A percentile compares a stretch with the other conserved stretches of the same genome.
Evolutionary conservation across 2,113 vertebrate species (phyloP).

Genomic region (Phyllopteryx taeniolatus): DNA sequence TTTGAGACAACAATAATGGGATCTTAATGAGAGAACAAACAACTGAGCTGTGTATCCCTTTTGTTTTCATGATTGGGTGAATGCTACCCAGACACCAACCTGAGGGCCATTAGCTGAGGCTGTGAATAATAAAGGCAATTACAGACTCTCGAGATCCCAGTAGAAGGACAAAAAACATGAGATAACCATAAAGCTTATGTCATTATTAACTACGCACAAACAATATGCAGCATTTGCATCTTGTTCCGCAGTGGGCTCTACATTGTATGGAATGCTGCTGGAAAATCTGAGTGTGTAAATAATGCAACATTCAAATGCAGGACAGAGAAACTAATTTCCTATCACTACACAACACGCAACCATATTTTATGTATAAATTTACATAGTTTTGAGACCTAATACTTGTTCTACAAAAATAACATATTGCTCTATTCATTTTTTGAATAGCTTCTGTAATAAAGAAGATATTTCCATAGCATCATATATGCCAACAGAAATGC

Average conservation of each 20-base stretch:
- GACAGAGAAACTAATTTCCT: conserved; percentile 38
- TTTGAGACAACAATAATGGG: conserved; percentile 36
- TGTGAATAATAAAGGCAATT: conserved; percentile 57
- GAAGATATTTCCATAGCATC: conserved; percentile 41
- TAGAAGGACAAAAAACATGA: conserved; percentile 38
- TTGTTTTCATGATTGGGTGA: conserved; percentile 50
- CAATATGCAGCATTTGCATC: conserved; percentile 53
- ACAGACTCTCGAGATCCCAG: conserved; percentile 36
- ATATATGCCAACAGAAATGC: conserved; percentile 36
- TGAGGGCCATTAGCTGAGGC: conserved; percentile 56
- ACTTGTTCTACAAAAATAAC: not conserved
- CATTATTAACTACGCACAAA: conserved; percentile 27
- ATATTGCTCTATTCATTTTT: conserved; percentile 26
- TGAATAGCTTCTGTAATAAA: conserved; percentile 27
- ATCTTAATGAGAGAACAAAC: conserved; percentile 61
- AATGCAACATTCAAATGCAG: conserved; percentile 40
- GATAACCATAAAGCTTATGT: conserved; percentile 44
- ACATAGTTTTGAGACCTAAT: conserved; percentile 18
- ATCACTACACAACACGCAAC: conserved; percentile 19
- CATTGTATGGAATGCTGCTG: conserved; percentile 35
- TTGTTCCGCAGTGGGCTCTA: conserved; percentile 35
- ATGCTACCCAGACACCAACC: conserved; percentile 37
- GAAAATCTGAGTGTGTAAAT: conserved; percentile 28
- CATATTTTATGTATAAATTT: conserved; percentile 40
- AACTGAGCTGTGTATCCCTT: conserved; percentile 34